Base-by-base conservation (phyloP, 2,888 invertebrate genomes). In the Sphinx pinastri region DNA sequence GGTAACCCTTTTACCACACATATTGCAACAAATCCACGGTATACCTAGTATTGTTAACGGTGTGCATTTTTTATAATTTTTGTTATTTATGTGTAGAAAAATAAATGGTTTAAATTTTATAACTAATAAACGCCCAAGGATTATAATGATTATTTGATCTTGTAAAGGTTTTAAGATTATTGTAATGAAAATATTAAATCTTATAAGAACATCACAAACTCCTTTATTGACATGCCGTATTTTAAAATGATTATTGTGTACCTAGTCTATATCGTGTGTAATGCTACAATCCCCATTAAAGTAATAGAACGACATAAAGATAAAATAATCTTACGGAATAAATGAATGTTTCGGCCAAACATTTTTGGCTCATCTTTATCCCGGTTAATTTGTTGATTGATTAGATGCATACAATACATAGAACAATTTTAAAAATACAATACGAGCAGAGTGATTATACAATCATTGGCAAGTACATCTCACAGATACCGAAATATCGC, bases 401-500 rank as follows among this genome's bases (percentile, higher is more conserved):
- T 19, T 11, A 11, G 71, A 71, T 74, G 77, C 80, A 84, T 81
- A 78, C n/a, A n/a, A n/a, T n/a, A 79, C 25, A 25, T 25, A 82
- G 81, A 80, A 2, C 76, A 78, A 81, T 38, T 54, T 69, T 52
- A 19, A 60, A 60, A 68, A 51, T 16, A 63, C 14, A 60, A 45
- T 38, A 63, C 51, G 52, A 54, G 7, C 79, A 81, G 85, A 81
- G 78, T 77, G 84, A 87, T 92, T 91, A 90, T 91, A 86, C 86
- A 90, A 92, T 86, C 78, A 84, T 92, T 92, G 93, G 93, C 93
- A 79, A 79, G 77, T 80, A 87, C 88, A 86, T 86, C 84, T 84
- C 86, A 82, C 84, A 84, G 86, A 84, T 77, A 84, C 87, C 82
- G 90, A 92, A 89, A 91, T 88, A 92, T 91, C 88, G 84, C 88